Conservation (phyloP, 2,888 invertebrate species). For the Lucinisca nassula region DNA sequence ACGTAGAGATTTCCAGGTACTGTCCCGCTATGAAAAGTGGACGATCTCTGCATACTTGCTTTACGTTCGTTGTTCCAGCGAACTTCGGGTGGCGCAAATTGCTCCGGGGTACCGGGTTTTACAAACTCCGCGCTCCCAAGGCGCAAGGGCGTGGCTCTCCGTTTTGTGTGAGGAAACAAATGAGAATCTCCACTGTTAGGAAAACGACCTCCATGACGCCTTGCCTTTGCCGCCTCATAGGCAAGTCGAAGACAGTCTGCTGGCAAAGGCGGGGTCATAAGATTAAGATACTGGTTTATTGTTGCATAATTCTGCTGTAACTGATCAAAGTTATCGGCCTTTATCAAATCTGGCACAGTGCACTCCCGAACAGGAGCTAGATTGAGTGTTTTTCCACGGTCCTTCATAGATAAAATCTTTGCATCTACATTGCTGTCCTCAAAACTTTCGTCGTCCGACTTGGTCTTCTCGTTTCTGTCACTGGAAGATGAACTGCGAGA, state of each 20-base stretch:
- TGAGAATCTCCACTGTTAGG: constrained; percentile 22
- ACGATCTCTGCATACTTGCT: constrained; percentile 3
- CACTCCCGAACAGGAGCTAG: constrained; percentile 64
- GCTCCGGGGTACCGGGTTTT: constrained; percentile 54
- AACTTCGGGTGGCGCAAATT: not conserved
- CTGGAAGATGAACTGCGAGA: not conserved
- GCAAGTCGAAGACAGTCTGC: constrained; percentile 41
- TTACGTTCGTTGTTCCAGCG: constrained; percentile 44
- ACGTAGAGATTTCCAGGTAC: constrained; percentile 58
- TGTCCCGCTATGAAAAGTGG: constrained; percentile 21
- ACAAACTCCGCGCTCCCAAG: constrained; percentile 67
- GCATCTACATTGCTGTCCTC: constrained; percentile 34
- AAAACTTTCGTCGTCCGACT: constrained; percentile 44
- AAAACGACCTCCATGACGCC: constrained; percentile 22
- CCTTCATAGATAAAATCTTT: constrained; percentile 51
- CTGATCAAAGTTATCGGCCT: constrained; percentile 48
- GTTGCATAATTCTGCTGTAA: constrained; percentile 43
- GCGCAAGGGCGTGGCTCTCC: constrained; percentile 51
- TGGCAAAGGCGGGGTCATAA: constrained; percentile 58
- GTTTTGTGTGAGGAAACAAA: constrained; percentile 43
- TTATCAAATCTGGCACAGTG: constrained; percentile 39
- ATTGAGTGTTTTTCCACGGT: constrained; percentile 63
- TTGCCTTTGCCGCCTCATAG: constrained; percentile 43
- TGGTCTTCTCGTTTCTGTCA: not conserved
- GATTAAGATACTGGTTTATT: constrained; percentile 63